phyloP scores from a whole-genome alignment of 92 coral and sea anemone genomes.

The Scolanthus callimorphus region DNA sequence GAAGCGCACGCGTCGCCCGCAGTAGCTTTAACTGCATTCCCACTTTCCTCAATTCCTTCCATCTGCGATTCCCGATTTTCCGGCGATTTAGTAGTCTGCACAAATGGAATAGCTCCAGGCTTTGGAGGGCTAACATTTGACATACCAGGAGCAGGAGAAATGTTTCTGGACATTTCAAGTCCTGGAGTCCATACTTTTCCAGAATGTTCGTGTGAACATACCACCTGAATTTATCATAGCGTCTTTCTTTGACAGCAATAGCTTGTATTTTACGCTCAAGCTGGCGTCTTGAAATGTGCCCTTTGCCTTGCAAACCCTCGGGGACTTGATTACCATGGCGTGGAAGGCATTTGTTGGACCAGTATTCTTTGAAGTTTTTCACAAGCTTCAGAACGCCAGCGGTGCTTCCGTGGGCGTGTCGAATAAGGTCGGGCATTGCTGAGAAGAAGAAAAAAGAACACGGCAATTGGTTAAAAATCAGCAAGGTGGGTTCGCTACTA shows the following conservation, averaged over 20 bases:
- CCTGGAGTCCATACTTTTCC: conserved; percentile 40
- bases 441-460: conserved; percentile 5
- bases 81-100: not conserved
- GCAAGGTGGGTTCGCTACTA: too few species aligned
- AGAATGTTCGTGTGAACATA: conserved; percentile 69
- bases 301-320: conserved; percentile 53
- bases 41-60: not conserved
- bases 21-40: not conserved
- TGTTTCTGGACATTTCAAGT: conserved; percentile 10
- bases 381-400: conserved; percentile 77
- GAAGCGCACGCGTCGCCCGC: not conserved
- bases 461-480: too few species aligned
- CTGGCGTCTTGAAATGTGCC: conserved; percentile 89
- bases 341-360: conserved; percentile 70
- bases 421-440: conserved; percentile 91
- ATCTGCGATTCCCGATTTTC: not conserved
- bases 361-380: conserved; percentile 63
- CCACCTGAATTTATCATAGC: conserved; percentile 78
- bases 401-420: conserved; percentile 72
- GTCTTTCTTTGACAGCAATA: conserved; percentile 85
- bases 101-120: not conserved
- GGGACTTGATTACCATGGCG: conserved; percentile 30
- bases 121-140: not conserved
- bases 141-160: not conserved
- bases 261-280: conserved; percentile 72